Conservation (phyloP, 2,113 vertebrate species). For the Pedetes capensis region DNA sequence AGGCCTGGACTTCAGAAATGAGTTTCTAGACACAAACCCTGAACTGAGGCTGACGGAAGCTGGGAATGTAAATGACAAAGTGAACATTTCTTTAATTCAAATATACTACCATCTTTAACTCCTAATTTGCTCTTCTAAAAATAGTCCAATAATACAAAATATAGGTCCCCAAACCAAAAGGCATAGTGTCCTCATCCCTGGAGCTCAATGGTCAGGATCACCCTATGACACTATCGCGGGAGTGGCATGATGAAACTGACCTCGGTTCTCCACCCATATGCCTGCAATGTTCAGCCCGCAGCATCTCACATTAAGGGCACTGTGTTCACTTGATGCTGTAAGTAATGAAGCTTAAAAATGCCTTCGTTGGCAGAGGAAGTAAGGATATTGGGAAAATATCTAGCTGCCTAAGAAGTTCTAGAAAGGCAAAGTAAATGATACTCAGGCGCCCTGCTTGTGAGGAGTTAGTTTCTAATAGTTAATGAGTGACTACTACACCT, state of each 20-base stretch:
- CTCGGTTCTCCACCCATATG: not conserved
- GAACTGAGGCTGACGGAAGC: not conserved
- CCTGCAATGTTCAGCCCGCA: not conserved
- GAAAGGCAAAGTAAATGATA: not conserved
- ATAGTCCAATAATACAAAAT: not conserved
- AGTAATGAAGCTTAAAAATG: not conserved
- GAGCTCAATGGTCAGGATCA: not conserved
- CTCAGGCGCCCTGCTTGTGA: not conserved
- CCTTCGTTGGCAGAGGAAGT: not conserved
- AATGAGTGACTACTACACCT: not conserved
- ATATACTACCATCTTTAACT: not conserved
- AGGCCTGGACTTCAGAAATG: not conserved
- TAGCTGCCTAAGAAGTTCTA: not conserved
- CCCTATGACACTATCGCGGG: not conserved
- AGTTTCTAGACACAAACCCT: not conserved
- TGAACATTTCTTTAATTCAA: not conserved
- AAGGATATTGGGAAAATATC: not conserved
- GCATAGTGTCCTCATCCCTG: not conserved
- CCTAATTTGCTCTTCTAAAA: constrained; percentile 44
- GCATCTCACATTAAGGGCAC: not conserved
- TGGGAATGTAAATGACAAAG: not conserved
- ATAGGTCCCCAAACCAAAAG: not conserved
- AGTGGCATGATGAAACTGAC: not conserved
- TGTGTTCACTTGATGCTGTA: not conserved
- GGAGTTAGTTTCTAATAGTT: not conserved